phyloP scores from a whole-genome alignment of 2,113 vertebrate species.

The Salvator merianae region DNA sequence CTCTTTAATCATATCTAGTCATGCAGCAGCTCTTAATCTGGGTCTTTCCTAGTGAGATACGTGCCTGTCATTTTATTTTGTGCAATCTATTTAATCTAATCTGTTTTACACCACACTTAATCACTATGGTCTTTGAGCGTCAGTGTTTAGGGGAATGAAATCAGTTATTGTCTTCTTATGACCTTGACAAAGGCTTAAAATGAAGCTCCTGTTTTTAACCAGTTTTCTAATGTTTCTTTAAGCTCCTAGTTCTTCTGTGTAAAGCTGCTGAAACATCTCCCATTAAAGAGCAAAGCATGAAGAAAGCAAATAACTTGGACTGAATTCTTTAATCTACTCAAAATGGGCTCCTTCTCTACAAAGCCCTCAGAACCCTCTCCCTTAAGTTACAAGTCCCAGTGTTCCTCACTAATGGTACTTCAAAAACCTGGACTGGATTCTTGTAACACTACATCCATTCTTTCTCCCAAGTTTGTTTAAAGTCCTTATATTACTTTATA shows the following conservation, averaged over 20 bases:
- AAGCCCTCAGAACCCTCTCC: too few species aligned
- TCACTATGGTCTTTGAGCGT: conserved; percentile 14
- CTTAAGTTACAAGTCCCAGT: too few species aligned
- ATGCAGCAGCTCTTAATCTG: background rate
- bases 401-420: too few species aligned
- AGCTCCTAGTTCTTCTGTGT: background rate
- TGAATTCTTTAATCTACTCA: too few species aligned
- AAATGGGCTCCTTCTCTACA: too few species aligned
- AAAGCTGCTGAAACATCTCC: too few species aligned
- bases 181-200: conserved; percentile 33
- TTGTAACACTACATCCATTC: too few species aligned
- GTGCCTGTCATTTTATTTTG: conserved; percentile 16
- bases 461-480: too few species aligned
- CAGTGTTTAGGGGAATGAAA: conserved; percentile 3
- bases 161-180: conserved; percentile 2
- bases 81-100: conserved; percentile 22
- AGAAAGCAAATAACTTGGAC: too few species aligned
- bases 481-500: too few species aligned
- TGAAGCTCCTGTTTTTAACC: conserved; percentile 14
- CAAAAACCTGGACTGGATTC: too few species aligned
- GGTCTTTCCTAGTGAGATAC: background rate
- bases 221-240: conserved; percentile 22
- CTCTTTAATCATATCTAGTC: background rate
- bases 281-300: too few species aligned
- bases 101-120: conserved; percentile 23